Evolutionary conservation across 2,797 vertebrate species (phyloP), one percentile per base, ranked within the genome.

Genomic region (Sciurus carolinensis): DNA sequence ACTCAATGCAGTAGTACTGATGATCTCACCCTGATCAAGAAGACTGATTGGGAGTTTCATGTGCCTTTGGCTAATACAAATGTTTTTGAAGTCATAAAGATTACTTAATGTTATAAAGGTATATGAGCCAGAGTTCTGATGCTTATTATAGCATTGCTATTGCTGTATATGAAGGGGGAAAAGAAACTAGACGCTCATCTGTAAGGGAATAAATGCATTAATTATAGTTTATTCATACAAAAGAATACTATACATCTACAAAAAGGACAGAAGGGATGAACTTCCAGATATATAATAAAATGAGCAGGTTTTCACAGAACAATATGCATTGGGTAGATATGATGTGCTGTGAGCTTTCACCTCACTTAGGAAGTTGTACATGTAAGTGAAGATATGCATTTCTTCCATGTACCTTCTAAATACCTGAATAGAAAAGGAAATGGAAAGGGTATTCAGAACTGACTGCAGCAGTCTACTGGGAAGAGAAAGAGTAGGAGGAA

Each of bases 31-130:
- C 28, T 90, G 54, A 95, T 93, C 50, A 42, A 83, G 75, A 91
- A 79, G 82, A 59, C 47, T 90, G 81, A 80, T 24, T 89, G 26
- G 10, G 59, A 86, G 1, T 52, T 90, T 17, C 52, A 42, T 39
- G 13, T 90, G 75, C 77, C 79, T 94, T 95, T 73, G 24, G 9
- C 91, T 95, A 92, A 91, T 59, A 77, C 94, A 87, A 62, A 80
- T n/a, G 4, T 11, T 95, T 87, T 87, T 7, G 39, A 66, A 95
- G 81, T 47, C 26, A 30, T 66, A 59, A 80, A 47, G 13, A 73
- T 94, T 67, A 30, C n/a, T 88, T 83, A 80, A 71, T 62, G 26
- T 90, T 83, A 66, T 66, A 79, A 92, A 75, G 15, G 9, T 66
- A 66, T 42, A 12, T 30, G 33, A n/a, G 52, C 62, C 30, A 71